These are phyloP conservation scores for Augochlorella aurata DNA, from an alignment of 2,888 invertebrate genomes.

Conservation along the genomic window DNA sequence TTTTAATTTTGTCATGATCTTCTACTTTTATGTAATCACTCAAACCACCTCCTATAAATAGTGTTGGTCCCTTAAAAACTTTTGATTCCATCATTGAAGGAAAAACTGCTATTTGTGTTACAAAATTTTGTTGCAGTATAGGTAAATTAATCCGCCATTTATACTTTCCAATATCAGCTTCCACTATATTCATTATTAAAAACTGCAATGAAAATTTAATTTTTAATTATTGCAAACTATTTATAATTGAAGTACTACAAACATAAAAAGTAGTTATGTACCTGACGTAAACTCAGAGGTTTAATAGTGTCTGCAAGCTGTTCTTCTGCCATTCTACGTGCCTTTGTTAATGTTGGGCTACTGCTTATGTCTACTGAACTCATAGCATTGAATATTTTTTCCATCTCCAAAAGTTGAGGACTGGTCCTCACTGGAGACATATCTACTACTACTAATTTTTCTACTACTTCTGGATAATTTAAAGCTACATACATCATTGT, in stretches of 20 bases:
- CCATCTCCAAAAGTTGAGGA: constrained; percentile 86
- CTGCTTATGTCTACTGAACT: constrained; percentile 84
- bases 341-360: constrained; percentile 87
- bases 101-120: constrained; percentile 86
- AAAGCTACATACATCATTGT: constrained; percentile 93
- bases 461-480: constrained; percentile 86
- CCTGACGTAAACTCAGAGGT: constrained; percentile 84
- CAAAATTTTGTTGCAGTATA: constrained; percentile 87
- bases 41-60: constrained; percentile 92
- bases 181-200: constrained; percentile 90
- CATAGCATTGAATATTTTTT: constrained; percentile 87
- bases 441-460: constrained; percentile 88
- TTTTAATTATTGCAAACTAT: neutral
- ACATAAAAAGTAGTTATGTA: constrained; percentile 44
- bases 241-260: neutral
- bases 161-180: constrained; percentile 85
- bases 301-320: constrained; percentile 85
- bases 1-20: constrained; percentile 86
- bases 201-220: constrained; percentile 83
- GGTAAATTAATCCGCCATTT: constrained; percentile 92
- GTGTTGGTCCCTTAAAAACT: constrained; percentile 86
- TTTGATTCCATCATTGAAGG: constrained; percentile 82
- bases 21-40: constrained; percentile 89
- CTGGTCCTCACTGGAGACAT: constrained; percentile 87
- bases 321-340: constrained; percentile 86